Evolutionary conservation across 2,113 vertebrate genomes (phyloP), one percentile per base, ranked within the genome.

Genomic region (Pagrus major): DNA sequence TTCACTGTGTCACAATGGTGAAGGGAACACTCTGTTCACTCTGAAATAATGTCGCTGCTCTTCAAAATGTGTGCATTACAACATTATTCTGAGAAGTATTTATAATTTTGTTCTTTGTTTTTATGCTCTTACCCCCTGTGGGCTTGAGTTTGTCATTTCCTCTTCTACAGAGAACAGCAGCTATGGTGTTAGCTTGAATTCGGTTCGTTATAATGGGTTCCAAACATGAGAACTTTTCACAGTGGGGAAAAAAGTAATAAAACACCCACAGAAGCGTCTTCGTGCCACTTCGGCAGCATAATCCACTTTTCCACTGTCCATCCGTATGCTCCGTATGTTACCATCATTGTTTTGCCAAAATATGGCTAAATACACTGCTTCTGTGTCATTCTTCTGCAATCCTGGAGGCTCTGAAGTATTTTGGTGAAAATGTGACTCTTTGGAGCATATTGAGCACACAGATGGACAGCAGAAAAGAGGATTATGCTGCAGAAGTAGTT

Each of bases 381-480:
- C 58, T 52, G 47, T 39, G 63, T 76, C 70, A 33, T 56, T 66
- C 42, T 84, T 18, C 52, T 65, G 69, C 33, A 63, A 61, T 77
- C 12, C 29, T 56, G 49, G 23, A 61, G 15, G 21, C 51, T 85
- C 41, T 66, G 15, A 65, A 81, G 56, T 46, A 69, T 72, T 71
- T 79, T 33, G 67, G 55, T 74, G 25, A 56, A 49, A 63, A 47
- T 46, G 58, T 49, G 64, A 58, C 51, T 71, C 21, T 79, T 82
- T 59, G 41, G 55, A 71, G 80, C 83, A 87, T 78, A 85, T 47
- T 85, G 85, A 83, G 47, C 9, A 39, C 37, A 60, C 76, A 81
- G 85, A 83, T 66, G 83, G 85, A 84, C 59, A 46, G 35, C 42
- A 54, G 59, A 54, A 69, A 68, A 35, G 46, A 8, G 37, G 70